A percentile compares a stretch with the other conserved stretches of the same genome.
These are phyloP conservation scores for Lota lota DNA, from an alignment of 2,113 vertebrate genomes.

Conservation along the genomic window DNA sequence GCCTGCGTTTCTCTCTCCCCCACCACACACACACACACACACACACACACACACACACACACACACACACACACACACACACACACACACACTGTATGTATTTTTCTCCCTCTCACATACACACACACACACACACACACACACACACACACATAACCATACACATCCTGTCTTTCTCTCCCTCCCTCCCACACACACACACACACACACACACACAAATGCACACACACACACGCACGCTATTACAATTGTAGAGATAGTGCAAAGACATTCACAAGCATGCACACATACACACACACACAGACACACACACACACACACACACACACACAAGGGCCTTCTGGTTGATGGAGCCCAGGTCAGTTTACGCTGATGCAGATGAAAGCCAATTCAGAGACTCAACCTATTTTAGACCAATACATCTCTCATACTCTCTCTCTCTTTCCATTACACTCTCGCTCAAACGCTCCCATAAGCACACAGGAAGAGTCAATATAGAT, in stretches of 20 bases:
- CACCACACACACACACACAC: no score
- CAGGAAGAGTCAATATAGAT: not conserved
- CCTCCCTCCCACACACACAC: no score
- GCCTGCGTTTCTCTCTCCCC: no score
- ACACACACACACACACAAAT: constrained; percentile 1
- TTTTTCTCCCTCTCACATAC: constrained; percentile 19
- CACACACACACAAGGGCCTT: constrained; percentile 29
- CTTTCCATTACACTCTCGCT: not conserved
- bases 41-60: no score
- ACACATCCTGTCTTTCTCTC: not conserved
- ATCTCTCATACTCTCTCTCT: not conserved
- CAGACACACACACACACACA: constrained; percentile 42
- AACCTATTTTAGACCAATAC: constrained; percentile 43
- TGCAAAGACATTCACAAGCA: constrained; percentile 15
- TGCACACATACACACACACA: constrained; percentile 33
- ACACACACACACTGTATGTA: no score
- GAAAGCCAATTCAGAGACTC: constrained; percentile 27
- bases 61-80: no score
- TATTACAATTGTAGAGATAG: not conserved
- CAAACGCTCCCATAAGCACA: not conserved
- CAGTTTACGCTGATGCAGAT: constrained; percentile 53
- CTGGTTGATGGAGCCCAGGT: constrained; percentile 32
- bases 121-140: constrained; percentile 35
- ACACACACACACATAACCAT: no score
- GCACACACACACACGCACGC: constrained; percentile 20